These are phyloP conservation scores for Carabus problematicus DNA, from an alignment of 2,888 invertebrate genomes.

Conservation along the genomic window DNA sequence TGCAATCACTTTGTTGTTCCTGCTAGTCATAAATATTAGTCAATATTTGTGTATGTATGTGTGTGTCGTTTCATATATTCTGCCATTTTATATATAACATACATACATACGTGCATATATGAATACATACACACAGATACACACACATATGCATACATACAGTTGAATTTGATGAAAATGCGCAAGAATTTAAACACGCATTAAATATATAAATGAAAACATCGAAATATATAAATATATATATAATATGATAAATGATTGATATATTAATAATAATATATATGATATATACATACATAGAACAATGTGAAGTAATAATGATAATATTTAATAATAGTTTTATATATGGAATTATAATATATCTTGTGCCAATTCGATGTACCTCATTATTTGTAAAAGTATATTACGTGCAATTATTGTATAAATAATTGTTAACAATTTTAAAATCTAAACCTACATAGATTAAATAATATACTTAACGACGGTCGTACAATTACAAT, in stretches of 20 bases:
- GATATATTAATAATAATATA: too few relatives aligned
- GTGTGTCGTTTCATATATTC: conserved; percentile 46
- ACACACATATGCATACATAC: conserved; percentile 13
- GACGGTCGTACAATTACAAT: conserved; percentile 11
- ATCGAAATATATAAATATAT: conserved; percentile 38
- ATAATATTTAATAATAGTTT: conserved; percentile 45
- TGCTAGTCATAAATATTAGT: conserved; percentile 57
- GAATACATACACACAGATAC: not conserved
- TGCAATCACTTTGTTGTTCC: conserved; percentile 52
- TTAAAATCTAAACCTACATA: conserved; percentile 30
- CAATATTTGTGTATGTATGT: conserved; percentile 44
- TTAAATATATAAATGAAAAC: conserved; percentile 37
- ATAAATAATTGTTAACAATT: conserved; percentile 40
- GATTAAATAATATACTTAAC: conserved; percentile 5
- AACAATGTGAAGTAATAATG: conserved; percentile 44
- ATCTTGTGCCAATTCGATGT: conserved; percentile 79
- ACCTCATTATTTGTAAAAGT: conserved; percentile 69
- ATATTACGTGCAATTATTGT: conserved; percentile 39
- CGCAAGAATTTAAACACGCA: conserved; percentile 16
- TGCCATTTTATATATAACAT: conserved; percentile 36
- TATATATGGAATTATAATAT: conserved; percentile 51
- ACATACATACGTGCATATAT: conserved; percentile 3
- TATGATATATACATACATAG: conserved; percentile 41
- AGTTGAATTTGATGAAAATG: conserved; percentile 16
- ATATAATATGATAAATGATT: too few relatives aligned